Conservation (phyloP, 2,797 vertebrate species). For the Hyperoplus immaculatus region DNA sequence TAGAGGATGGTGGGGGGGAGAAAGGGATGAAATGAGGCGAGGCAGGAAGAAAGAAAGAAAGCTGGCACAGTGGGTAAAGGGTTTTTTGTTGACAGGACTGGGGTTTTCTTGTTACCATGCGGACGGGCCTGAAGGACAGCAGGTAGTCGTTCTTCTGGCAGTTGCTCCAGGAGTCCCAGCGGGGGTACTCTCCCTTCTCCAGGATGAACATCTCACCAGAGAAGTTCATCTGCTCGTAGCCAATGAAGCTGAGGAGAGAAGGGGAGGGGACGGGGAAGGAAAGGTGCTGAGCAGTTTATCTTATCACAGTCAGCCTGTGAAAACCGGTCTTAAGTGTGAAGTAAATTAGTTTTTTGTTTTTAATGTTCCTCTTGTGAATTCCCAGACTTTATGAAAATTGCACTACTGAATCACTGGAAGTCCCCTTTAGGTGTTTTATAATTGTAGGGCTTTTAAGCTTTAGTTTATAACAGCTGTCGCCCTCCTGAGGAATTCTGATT, state of each 20-base stretch:
- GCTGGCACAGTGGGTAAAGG: background rate
- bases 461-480: too few species aligned
- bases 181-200: conserved; percentile 90
- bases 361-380: background rate
- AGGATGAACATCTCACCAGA: conserved; percentile 89
- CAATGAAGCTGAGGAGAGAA: conserved; percentile 80
- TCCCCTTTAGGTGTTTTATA: background rate
- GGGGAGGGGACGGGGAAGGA: conserved; percentile 2
- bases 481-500: too few species aligned
- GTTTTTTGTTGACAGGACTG: background rate
- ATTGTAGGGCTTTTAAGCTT: too few species aligned
- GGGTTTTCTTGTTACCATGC: conserved; percentile 79
- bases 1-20: conserved; percentile 23
- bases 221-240: conserved; percentile 89
- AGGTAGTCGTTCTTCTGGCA: conserved; percentile 88
- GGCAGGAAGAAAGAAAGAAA: background rate
- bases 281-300: background rate
- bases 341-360: background rate
- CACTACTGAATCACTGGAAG: background rate
- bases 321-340: too few species aligned
- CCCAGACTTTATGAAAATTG: background rate
- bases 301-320: too few species aligned
- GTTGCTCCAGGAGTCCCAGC: conserved; percentile 90
- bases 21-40: background rate
- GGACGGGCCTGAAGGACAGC: conserved; percentile 87